Base-by-base conservation (phyloP, 2,888 invertebrate genomes). In the Asteroscopus sphinx region DNA sequence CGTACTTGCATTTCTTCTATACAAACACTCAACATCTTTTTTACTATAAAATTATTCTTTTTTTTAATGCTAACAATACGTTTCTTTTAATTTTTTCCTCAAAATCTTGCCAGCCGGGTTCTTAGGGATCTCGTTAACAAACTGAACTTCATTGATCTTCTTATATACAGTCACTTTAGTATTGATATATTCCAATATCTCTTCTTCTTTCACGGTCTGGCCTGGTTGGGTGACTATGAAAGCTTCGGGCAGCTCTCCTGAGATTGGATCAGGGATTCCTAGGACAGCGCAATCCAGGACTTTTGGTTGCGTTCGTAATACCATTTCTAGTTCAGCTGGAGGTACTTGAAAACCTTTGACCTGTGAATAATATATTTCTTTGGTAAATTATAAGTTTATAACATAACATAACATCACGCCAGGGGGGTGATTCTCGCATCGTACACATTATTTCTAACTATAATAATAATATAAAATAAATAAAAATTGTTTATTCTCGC, bases 251-350 rank as follows among this genome's bases (percentile, higher is more conserved):
- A 96, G 93, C 88, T 98, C 98, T 0, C 98, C 98, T n/a, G 93
- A 92, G 12, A 94, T 80, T 0, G 94, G 90, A 76, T 98, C 96
- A 0, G 96, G 96, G n/a, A 97, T 89, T 0, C 98, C 98, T 62
- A 98, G 88, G 0, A 99, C 98, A 0, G 97, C 98, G 0, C 97
- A 97, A 80, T 99, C 98, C 2, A 94, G 83, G 0, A 99, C 94
- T 41, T 95, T 95, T 0, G 97, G 97, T 87, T 97, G 97, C 1
- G 95, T 94, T 49, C 97, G 92, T 5, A 98, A 85, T 0, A 97
- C 77, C 41, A 95, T 96, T 88, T 98, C 98, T 28, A 98, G 84
- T 86, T 98, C 98, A 0, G 98, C 98, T 6, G 98, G 98, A 0
- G 98, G 96, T 13, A 98, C 98, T 96, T 98, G 95, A 87, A 95